A percentile compares a stretch with the other conserved stretches of the same genome.
These are phyloP conservation scores for Acleris emargana DNA, from an alignment of 2,888 invertebrate species.

Conservation along the genomic window DNA sequence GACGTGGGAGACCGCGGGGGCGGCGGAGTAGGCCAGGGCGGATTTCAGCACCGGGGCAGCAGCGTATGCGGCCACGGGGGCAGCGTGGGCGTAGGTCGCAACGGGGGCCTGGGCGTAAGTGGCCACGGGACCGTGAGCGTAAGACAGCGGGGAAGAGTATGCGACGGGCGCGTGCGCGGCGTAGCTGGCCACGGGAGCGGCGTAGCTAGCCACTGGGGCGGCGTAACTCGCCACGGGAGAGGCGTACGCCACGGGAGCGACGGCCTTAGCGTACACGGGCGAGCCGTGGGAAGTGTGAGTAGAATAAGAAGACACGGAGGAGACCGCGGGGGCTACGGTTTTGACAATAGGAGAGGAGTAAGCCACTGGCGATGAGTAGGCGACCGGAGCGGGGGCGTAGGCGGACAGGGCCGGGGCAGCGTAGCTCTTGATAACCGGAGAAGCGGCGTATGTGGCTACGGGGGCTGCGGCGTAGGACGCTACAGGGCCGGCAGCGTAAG, in stretches of 20 bases:
- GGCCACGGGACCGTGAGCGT: conserved; percentile 48
- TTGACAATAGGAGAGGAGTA: conserved; percentile 67
- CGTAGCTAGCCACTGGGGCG: conserved; percentile 42
- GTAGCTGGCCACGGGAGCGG: conserved; percentile 40
- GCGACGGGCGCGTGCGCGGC: conserved; percentile 48
- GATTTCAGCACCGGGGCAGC: conserved; percentile 46
- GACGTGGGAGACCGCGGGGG: conserved; percentile 83
- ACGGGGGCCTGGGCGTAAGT: conserved; percentile 50
- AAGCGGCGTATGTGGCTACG: conserved; percentile 50
- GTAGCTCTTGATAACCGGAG: conserved; percentile 49
- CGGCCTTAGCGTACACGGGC: conserved; percentile 47
- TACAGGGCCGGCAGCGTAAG: conserved; percentile 43
- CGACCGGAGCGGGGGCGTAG: conserved; percentile 53
- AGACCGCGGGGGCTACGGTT: conserved; percentile 56
- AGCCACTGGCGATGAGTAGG: conserved; percentile 50
- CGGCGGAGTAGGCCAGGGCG: conserved; percentile 33
- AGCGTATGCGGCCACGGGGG: conserved; percentile 51
- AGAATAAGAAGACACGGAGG: conserved; percentile 49
- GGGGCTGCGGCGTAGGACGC: conserved; percentile 45
- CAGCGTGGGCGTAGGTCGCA: conserved; percentile 43
- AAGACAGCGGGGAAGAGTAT: conserved; percentile 40
- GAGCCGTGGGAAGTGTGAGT: conserved; percentile 48
- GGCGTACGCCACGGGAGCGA: conserved; percentile 53
- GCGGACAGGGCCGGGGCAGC: conserved; percentile 56
- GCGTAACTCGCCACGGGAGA: conserved; percentile 44